Base-by-base conservation (phyloP, 2,888 invertebrate genomes). In the Stenchaetothrips biformis region DNA sequence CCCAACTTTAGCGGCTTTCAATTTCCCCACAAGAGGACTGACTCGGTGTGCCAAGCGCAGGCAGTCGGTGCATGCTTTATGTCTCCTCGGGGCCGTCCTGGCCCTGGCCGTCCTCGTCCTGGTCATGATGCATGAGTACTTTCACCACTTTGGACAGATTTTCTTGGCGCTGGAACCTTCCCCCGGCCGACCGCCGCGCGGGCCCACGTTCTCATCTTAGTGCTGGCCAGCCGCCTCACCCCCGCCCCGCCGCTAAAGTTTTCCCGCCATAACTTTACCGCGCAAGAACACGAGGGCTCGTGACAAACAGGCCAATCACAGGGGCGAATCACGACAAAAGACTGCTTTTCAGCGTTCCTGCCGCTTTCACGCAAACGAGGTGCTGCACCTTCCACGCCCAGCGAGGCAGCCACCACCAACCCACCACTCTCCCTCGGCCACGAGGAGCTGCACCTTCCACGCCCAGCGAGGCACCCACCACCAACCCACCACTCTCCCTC, bases 221-320 rank as follows among this genome's bases (percentile, higher is more conserved):
- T 37, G 37, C 37, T 37, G 37, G 37, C 4, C 37, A 4, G 37
- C 37, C 37, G 37, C 37, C 1, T 4, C 37, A 4, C 37, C 18
- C 16, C 59, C 59, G 6, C 59, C 18, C 67, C 25, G 67, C 67
- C 53, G 11, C 21, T 74, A 11, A 74, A 74, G 21, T 74, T 74
- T 74, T 74, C 67, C 25, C 9, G 59, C 25, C 67, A 74, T 74
- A 74, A 74, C 67, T 74, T 74, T 21, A 11, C 25, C 21, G n/a
- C 67, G 67, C 67, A 21, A 21, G 67, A 25, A 25, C 67, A 53
- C 16, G 53, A 53, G 9, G 67, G n/a, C 25, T 25, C 67, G 67
- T 74, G 67, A 74, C 67, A 74, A 74, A 25, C 67, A 74, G 67
- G 67, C 67, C 67, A 74, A 74, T 74, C 67, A 74, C 21, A 74